Evolutionary conservation across 1,140 invertebrate genomes (phyloP), one percentile per base, ranked within the genome.

Genomic region (Neoseiulus cucumeris): DNA sequence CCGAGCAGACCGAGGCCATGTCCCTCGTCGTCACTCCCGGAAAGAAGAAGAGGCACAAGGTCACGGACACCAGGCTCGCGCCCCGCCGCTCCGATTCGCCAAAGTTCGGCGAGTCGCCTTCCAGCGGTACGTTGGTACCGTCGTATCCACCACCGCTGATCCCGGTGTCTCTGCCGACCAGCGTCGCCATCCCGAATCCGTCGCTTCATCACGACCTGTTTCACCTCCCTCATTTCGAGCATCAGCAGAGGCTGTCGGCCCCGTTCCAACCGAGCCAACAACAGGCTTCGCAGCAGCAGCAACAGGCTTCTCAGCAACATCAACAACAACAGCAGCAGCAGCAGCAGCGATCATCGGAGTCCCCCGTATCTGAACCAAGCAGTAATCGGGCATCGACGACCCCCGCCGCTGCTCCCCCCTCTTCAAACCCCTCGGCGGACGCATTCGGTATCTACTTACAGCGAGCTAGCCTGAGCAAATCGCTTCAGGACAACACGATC

Each of bases 141-240:
- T 67, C 29, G 14, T 64, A 64, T 66, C 82, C 84, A 68, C 88
- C 87, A 64, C 85, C 87, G 69, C 83, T 87, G 80, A 81, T 91
- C 72, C 86, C 86, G 59, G 85, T 87, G 55, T 89, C 89, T 66
- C 80, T 92, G 74, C 88, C 89, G 67, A 91, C 89, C 44, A 88
- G 87, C 65, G 91, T 96, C 72, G 91, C 91, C 73, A 94, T 96
- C 77, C 89, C 91, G 64, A 95, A 95, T 77, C 91, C 91, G 44
- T 88, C 89, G 72, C 80, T 96, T 69, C 89, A 93, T 79, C 90
- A 94, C 77, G 88, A 93, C 78, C 85, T 94, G 70, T 91, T 91
- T 76, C 33, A 39, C 33, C 89, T 87, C 66, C 87, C 87, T 66
- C 89, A 89, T 77, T 86, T 87, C 51, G 51, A 59, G 17, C 51